Base-by-base conservation (phyloP, 2,113 vertebrate genomes). In the Rhinopomastus cyanomelas region DNA sequence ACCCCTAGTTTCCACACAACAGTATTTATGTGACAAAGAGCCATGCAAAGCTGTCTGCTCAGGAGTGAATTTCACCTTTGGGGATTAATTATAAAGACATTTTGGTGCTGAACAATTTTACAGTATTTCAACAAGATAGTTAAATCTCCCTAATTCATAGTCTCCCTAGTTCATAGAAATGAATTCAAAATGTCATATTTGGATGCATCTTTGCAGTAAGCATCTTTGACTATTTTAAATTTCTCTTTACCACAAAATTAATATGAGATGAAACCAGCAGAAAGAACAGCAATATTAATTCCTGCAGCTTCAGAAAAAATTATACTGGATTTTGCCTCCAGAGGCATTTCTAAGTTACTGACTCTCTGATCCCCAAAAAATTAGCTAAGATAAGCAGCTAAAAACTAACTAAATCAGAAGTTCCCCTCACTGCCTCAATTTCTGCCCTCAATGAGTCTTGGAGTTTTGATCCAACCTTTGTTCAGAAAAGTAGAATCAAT, bases 71-170 rank as follows among this genome's bases (percentile, higher is more conserved):
- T 91, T 88, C 82, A 92, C 87, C 82, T 87, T 89, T 71, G 68
- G 82, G 85, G 79, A 94, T 82, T 93, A 92, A 95, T 95, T 93
- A 93, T 74, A 81, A 85, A 64, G 65, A 89, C 48, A 36, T 85
- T 87, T 91, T 78, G 76, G 52, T 91, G 76, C 81, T 61, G 68
- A 92, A 91, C 34, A 77, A 61, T 81, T 91, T 87, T 85, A 53
- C 44, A 71, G 36, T 81, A 21, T 87, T 84, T 94, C 85, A 85
- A 14, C 48, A 77, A 59, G 87, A 52, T 46, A 71, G 67, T 56
- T 87, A 82, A 89, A 80, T 55, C 42, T 94, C 84, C 48, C 66
- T 69, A 84, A 61, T 23, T 42, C 76, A n/a, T n/a, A n/a, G n/a
- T n/a, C n/a, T n/a, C n/a, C n/a, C n/a, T n/a, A n/a, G 21, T 81